Evolutionary conservation across 2,113 vertebrate genomes (phyloP).

Genomic region (Addax nasomaculatus): DNA sequence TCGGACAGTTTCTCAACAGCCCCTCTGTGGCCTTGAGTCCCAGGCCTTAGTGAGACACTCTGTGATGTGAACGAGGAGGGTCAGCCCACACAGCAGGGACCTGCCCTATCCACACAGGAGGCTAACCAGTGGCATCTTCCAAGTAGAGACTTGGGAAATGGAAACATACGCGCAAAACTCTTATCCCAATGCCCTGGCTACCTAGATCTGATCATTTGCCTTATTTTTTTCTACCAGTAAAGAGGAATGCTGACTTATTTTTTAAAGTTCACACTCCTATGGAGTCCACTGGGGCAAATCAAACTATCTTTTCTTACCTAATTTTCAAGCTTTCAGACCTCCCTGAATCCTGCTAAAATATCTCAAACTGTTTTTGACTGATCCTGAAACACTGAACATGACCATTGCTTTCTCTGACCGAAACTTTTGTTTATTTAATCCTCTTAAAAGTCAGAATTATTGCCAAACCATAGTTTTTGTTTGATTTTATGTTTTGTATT

Average conservation of each 20-base stretch:
- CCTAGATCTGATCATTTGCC: neutral
- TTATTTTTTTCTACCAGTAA: neutral
- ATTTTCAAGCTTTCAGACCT: neutral
- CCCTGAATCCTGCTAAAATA: neutral
- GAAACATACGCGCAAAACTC: neutral
- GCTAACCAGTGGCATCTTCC: neutral
- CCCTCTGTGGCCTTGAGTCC: slow-evolving; percentile 50
- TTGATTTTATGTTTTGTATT: slow-evolving; percentile 67
- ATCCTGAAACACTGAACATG: neutral
- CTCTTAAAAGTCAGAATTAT: slow-evolving; percentile 13
- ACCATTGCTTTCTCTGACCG: slow-evolving; percentile 43
- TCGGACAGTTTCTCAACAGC: slow-evolving; percentile 63
- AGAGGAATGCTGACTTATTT: neutral
- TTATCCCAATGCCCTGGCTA: neutral
- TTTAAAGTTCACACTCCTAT: neutral
- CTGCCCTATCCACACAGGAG: neutral
- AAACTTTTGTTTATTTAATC: slow-evolving; percentile 51
- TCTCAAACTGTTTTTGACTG: neutral
- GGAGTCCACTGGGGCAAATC: neutral
- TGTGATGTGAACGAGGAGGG: slow-evolving; percentile 36
- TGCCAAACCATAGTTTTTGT: slow-evolving; percentile 57
- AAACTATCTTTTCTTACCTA: neutral
- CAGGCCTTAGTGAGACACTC: neutral
- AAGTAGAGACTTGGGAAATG: neutral
- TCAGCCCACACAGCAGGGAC: neutral